Percentiles rank a stretch among this genome's conserved stretches.
phyloP scores from a whole-genome alignment of 2,888 invertebrate species.

The Drosophila emarginata region DNA sequence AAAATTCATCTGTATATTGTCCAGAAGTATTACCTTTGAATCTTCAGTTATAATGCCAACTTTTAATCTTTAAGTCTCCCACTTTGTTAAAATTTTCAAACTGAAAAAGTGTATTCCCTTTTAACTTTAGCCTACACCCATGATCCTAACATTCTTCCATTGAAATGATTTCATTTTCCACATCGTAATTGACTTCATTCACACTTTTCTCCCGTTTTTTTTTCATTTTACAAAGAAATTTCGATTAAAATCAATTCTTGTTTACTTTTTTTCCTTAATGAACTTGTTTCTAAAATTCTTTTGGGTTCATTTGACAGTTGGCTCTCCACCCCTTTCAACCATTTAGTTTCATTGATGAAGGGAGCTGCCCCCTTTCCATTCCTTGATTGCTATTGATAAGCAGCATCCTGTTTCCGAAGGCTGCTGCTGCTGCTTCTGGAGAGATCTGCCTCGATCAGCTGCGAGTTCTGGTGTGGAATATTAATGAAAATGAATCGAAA shows the following conservation, averaged over 20 bases:
- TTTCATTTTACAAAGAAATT: conserved; percentile 52
- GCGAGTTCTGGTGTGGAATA: conserved; percentile 46
- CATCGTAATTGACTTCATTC: conserved; percentile 66
- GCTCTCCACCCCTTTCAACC: conserved; percentile 13
- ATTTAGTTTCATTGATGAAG: conserved; percentile 52
- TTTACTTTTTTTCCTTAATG: conserved; percentile 52
- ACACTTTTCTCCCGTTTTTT: conserved; percentile 51
- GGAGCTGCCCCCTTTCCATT: conserved; percentile 19
- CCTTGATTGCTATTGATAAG: conserved; percentile 62
- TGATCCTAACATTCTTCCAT: conserved; percentile 43
- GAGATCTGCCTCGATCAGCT: conserved; percentile 24
- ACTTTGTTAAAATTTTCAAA: no score
- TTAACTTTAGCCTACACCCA: background rate
- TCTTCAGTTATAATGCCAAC: no score
- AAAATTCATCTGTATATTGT: no score
- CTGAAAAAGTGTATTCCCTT: background rate
- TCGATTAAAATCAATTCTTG: conserved; percentile 65
- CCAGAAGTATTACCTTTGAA: no score
- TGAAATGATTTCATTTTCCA: conserved; percentile 43
- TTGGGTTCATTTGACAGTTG: conserved; percentile 37
- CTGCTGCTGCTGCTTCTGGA: conserved; percentile 4
- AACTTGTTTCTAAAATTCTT: conserved; percentile 58
- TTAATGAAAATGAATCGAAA: conserved; percentile 57
- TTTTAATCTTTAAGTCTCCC: no score
- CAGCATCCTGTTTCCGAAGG: conserved; percentile 75